Evolutionary conservation across 2,797 vertebrate genomes (phyloP), one percentile per base, ranked within the genome.

Genomic region (Delichon dasypus): DNA sequence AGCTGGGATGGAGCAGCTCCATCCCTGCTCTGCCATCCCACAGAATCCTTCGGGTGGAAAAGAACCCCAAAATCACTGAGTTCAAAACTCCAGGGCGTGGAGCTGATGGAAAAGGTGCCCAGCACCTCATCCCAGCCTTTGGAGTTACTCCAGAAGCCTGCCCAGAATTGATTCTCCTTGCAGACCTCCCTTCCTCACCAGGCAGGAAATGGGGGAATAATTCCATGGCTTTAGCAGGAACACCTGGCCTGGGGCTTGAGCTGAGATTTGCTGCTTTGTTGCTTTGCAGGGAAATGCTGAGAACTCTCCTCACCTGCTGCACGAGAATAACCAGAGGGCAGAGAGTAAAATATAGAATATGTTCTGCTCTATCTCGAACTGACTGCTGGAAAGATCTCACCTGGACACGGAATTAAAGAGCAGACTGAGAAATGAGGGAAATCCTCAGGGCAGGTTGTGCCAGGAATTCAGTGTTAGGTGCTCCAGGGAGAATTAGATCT

Each of bases 201-300:
- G 50, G 18, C 11, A 36, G 45, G 19, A 61, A 40, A 61, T 20
- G 38, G 38, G 14, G 19, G 45, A 61, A 27, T 22, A 20, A 67
- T 25, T 11, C 4, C 0, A 0, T 10, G 26, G 16, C 29, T 64
- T 13, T 3, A 23, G 30, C 44, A 73, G 47, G 40, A 51, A 2
- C 13, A 4, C 2, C 36, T 34, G 12, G 27, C 10, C 8, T 3
- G 9, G 11, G 61, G 29, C 5, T 1, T 10, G 17, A 55, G 48
- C 61, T 89, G 50, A 89, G n/a, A 8, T 72, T 17, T 85, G 6
- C 47, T 83, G 58, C 15, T 78, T 91, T 68, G 2, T 75, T 97
- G n/a, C 70, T 70, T 96, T 95, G 1, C 82, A 97, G 93, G 94
- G 48, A 85, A 77, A 38, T 44, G 82, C 85, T 93, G 89, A 48